These are phyloP conservation scores for Heliconius melpomene DNA, from an alignment of 1,140 invertebrate species.

Conservation along the genomic window DNA sequence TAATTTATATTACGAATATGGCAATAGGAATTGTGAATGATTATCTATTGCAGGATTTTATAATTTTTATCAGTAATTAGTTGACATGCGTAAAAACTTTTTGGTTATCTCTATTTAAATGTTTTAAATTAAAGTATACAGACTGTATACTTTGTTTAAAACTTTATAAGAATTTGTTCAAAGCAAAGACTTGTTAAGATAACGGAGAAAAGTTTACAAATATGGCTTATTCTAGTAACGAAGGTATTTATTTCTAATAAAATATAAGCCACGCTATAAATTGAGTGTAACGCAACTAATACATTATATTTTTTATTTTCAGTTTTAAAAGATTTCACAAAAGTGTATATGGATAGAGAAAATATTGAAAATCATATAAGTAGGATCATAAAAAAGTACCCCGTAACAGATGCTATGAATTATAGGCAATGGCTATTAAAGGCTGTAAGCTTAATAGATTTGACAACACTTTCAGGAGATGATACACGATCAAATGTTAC, in stretches of 20 bases:
- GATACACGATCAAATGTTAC: conserved; percentile 92
- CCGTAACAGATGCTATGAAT: conserved; percentile 75
- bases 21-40: neutral
- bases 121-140: neutral
- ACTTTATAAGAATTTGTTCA: neutral
- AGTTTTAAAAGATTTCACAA: conserved; percentile 83
- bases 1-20: neutral
- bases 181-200: neutral
- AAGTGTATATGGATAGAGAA: conserved; percentile 83
- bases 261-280: neutral
- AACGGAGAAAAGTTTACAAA: neutral
- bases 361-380: conserved; percentile 82
- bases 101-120: neutral
- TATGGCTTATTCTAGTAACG: neutral
- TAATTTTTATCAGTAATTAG: neutral
- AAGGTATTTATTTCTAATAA: conserved; percentile 1
- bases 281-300: neutral
- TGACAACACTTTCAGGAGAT: conserved; percentile 95
- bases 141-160: neutral
- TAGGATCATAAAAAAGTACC: conserved; percentile 61
- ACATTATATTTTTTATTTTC: conserved; percentile 29
- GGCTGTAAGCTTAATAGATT: conserved; percentile 93
- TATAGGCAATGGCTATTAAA: conserved; percentile 89
- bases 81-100: neutral
- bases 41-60: neutral